Conservation (phyloP, 2,113 vertebrate genomes). For the Charina bottae region DNA sequence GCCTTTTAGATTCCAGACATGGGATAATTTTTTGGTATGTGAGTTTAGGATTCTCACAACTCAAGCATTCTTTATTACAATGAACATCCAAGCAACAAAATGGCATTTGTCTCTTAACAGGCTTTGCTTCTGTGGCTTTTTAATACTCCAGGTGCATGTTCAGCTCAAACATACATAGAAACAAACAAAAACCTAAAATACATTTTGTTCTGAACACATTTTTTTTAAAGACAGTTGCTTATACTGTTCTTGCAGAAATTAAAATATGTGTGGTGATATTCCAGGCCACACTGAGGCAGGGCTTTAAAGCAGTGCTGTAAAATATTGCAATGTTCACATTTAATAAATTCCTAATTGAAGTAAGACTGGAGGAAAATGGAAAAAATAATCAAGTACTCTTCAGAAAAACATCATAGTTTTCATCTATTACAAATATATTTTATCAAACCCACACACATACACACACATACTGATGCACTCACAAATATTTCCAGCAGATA, state of each 20-base stretch:
- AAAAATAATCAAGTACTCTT: constrained; percentile 51
- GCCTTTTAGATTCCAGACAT: background rate
- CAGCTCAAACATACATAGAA: constrained; percentile 2
- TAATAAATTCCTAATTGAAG: constrained; percentile 54
- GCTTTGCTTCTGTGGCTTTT: background rate
- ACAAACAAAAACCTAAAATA: background rate
- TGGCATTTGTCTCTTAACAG: background rate
- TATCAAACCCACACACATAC: constrained; percentile 50
- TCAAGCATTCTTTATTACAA: constrained; percentile 5
- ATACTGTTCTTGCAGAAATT: background rate
- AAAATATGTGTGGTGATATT: constrained; percentile 32
- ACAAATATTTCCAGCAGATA: constrained; percentile 54
- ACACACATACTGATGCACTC: constrained; percentile 5
- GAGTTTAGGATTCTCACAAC: background rate
- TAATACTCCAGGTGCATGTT: constrained; percentile 5
- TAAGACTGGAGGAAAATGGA: constrained; percentile 40
- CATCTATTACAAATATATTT: constrained; percentile 55
- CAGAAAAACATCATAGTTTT: constrained; percentile 51
- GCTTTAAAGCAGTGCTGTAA: constrained; percentile 30
- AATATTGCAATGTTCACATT: constrained; percentile 38
- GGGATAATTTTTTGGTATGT: background rate
- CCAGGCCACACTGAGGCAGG: constrained; percentile 19
- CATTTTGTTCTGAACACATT: constrained; percentile 31
- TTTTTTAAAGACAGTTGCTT: constrained; percentile 20
- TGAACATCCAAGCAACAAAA: constrained; percentile 1